Evolutionary conservation across 2,797 vertebrate species (phyloP).

Genomic region (Ara ararauna): DNA sequence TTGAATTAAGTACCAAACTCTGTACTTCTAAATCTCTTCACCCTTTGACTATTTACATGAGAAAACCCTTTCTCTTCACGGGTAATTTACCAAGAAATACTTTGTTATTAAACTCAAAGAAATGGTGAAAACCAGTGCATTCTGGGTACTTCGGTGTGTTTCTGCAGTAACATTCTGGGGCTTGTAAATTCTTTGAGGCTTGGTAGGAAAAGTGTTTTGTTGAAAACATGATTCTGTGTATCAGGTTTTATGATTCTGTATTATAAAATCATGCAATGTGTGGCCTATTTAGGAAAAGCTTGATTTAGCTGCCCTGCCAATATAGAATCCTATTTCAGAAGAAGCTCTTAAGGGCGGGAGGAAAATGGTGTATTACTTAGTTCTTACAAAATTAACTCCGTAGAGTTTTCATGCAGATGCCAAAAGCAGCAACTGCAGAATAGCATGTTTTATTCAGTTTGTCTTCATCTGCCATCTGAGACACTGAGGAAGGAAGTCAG

Average conservation of each 20-base stretch:
- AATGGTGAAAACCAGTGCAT: neutral
- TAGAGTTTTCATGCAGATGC: neutral
- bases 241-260: neutral
- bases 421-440: neutral
- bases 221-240: neutral
- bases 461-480: neutral
- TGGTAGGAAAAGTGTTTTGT: neutral
- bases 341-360: neutral
- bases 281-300: neutral
- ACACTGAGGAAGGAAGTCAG: neutral
- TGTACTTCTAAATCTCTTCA: neutral
- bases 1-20: neutral
- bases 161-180: neutral
- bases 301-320: neutral
- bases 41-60: neutral
- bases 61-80: neutral
- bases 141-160: neutral
- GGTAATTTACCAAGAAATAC: neutral
- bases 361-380: neutral
- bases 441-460: neutral
- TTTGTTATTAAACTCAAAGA: neutral
- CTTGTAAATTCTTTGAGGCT: neutral
- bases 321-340: neutral
- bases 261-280: neutral
- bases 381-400: neutral